Conservation (phyloP, 2,888 invertebrate species). For the Timandra comae region DNA sequence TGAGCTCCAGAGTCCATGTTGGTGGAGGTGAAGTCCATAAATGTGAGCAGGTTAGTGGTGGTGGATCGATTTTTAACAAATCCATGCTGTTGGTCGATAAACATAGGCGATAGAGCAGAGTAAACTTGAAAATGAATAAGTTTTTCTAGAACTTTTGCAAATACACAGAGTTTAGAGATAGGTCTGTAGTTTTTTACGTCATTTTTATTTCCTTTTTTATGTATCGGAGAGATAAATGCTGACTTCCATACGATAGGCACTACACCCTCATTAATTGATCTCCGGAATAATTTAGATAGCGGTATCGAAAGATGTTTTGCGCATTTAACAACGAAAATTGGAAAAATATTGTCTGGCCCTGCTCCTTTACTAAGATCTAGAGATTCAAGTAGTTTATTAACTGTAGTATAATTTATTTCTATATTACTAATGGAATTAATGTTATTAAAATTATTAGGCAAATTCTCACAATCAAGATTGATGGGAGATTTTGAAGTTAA, state of each 20-base stretch:
- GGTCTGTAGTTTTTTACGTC: no score
- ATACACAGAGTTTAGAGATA: no score
- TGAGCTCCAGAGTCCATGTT: conserved; percentile 4
- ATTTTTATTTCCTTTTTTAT: no score
- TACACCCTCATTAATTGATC: not conserved
- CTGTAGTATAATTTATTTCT: not conserved
- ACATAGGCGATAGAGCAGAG: not conserved
- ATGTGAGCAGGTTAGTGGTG: conserved; percentile 11
- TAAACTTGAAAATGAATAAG: not conserved
- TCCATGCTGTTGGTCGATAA: conserved; percentile 12
- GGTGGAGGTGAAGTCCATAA: conserved; percentile 1
- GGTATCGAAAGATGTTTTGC: conserved; percentile 8
- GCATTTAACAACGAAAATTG: conserved; percentile 11
- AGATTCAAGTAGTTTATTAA: conserved; percentile 5
- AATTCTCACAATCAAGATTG: not conserved
- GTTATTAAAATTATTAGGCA: not conserved
- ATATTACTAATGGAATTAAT: no score
- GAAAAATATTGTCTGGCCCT: conserved; percentile 14
- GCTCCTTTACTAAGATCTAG: conserved; percentile 15
- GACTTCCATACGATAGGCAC: not conserved
- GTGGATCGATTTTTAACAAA: conserved; percentile 19
- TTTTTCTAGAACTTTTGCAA: not conserved
- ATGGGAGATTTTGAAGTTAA: not conserved
- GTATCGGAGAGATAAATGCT: no score
- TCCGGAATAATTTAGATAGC: not conserved